These are phyloP conservation scores for Drosophila pseudoananassae DNA, from an alignment of 1,140 invertebrate genomes.

Conservation along the genomic window DNA sequence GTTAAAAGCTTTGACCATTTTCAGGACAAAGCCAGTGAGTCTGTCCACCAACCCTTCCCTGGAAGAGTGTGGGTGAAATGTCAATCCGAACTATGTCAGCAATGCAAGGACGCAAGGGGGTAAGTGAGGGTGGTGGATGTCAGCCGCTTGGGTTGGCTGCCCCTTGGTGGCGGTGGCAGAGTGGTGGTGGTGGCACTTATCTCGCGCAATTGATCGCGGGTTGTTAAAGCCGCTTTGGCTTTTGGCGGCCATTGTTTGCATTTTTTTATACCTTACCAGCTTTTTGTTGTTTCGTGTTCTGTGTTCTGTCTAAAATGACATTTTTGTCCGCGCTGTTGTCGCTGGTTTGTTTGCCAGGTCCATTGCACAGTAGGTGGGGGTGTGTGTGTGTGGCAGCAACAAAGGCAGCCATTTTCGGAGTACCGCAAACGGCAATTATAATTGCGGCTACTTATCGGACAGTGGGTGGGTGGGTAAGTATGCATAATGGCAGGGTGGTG, in stretches of 20 bases:
- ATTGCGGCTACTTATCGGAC: slow-evolving; percentile 71
- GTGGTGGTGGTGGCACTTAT: slow-evolving; percentile 58
- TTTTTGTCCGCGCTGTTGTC: slow-evolving; percentile 38
- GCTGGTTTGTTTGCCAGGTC: slow-evolving; percentile 32
- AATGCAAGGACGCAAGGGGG: slow-evolving; percentile 33
- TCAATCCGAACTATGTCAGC: slow-evolving; percentile 70
- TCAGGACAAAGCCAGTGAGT: neutral
- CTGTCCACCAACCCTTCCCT: slow-evolving; percentile 4
- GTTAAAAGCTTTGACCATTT: neutral
- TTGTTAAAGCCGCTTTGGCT: slow-evolving; percentile 24
- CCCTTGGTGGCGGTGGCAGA: slow-evolving; percentile 14
- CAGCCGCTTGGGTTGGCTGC: slow-evolving; percentile 29
- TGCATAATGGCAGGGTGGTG: neutral
- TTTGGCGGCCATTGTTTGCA: slow-evolving; percentile 74
- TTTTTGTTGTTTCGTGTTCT: slow-evolving; percentile 49
- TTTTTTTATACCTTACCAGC: slow-evolving; percentile 26
- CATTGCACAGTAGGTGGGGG: slow-evolving; percentile 18
- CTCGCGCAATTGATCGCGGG: slow-evolving; percentile 77
- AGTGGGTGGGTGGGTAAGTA: neutral
- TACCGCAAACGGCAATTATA: slow-evolving; percentile 74
- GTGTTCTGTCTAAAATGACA: slow-evolving; percentile 70
- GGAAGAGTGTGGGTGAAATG: slow-evolving; percentile 5
- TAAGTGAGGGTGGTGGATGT: slow-evolving; percentile 9
- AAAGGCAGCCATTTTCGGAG: slow-evolving; percentile 69
- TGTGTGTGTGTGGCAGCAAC: slow-evolving; percentile 31